Conservation (phyloP, 2,888 invertebrate genomes). For the Seira ritae region DNA sequence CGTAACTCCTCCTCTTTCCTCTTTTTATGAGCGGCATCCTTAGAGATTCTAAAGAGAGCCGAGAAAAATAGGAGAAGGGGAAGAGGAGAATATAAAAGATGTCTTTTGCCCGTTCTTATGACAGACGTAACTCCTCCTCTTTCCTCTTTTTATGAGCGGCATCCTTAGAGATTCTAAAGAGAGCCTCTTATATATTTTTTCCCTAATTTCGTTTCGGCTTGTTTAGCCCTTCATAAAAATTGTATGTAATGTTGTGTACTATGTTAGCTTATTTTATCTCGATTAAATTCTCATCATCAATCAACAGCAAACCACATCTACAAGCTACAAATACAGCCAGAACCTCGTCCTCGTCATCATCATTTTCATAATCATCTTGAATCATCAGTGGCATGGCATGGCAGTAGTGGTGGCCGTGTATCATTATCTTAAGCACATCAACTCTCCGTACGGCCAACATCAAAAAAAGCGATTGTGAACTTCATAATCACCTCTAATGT, state of each 20-base stretch:
- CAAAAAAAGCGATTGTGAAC: conserved; percentile 5
- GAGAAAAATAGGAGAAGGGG: conserved; percentile 4
- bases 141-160: conserved; percentile 60
- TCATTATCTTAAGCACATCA: conserved; percentile 41
- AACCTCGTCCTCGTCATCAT: conserved; percentile 2
- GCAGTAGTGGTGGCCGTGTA: conserved; percentile 39
- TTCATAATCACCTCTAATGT: too few species aligned
- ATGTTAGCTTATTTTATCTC: conserved; percentile 46
- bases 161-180: conserved; percentile 26
- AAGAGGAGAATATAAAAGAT: conserved; percentile 32
- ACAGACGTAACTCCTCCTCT: conserved; percentile 58
- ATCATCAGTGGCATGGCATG: conserved; percentile 45
- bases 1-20: conserved; percentile 57
- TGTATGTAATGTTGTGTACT: too few species aligned
- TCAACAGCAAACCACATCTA: background rate
- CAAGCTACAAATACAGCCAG: background rate
- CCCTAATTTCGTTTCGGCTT: conserved; percentile 55
- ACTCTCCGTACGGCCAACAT: too few species aligned
- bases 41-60: conserved; percentile 21
- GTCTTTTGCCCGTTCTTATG: conserved; percentile 62
- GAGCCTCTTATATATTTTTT: too few species aligned
- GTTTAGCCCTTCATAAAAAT: conserved; percentile 5
- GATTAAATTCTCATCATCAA: conserved; percentile 63
- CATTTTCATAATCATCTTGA: conserved; percentile 52
- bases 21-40: conserved; percentile 56